Evolutionary conservation across 2,888 invertebrate species (phyloP).

Genomic region (Auanema freiburgensis): DNA sequence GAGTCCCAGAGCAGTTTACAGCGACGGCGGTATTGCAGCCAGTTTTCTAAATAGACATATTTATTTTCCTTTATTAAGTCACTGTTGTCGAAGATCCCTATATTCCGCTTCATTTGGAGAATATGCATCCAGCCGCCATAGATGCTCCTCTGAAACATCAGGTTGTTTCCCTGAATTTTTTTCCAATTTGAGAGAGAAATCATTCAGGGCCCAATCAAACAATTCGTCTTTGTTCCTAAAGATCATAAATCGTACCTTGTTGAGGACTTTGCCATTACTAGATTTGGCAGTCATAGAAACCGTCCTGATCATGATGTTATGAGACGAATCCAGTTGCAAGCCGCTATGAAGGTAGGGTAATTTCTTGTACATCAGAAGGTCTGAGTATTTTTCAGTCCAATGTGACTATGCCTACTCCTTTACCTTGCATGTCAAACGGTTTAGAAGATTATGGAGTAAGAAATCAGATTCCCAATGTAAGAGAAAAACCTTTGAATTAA

Average conservation of each 20-base stretch:
- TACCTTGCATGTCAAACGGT: no score
- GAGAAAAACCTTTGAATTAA: no score
- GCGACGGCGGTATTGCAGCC: slow-evolving; percentile 9
- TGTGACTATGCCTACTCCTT: no score
- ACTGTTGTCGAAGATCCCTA: background rate
- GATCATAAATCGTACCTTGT: slow-evolving; percentile 29
- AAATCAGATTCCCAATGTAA: no score
- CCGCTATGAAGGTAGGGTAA: slow-evolving; percentile 3
- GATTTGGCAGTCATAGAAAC: slow-evolving; percentile 33
- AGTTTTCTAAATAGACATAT: slow-evolving; percentile 11
- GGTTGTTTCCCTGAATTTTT: background rate
- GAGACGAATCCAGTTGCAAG: slow-evolving; percentile 13
- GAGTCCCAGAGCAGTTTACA: no score
- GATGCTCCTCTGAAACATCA: slow-evolving; percentile 7
- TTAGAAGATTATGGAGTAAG: no score
- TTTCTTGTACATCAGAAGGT: no score
- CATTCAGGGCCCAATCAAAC: slow-evolving; percentile 4
- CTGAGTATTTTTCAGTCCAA: no score
- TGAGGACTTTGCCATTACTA: slow-evolving; percentile 30
- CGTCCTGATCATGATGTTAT: slow-evolving; percentile 21
- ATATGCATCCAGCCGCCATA: background rate
- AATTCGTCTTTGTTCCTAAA: slow-evolving; percentile 28
- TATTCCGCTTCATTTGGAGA: slow-evolving; percentile 7
- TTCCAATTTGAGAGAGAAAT: background rate
- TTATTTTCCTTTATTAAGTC: slow-evolving; percentile 8